Conservation (phyloP, 2,113 vertebrate species). For the Semnornis frantzii region DNA sequence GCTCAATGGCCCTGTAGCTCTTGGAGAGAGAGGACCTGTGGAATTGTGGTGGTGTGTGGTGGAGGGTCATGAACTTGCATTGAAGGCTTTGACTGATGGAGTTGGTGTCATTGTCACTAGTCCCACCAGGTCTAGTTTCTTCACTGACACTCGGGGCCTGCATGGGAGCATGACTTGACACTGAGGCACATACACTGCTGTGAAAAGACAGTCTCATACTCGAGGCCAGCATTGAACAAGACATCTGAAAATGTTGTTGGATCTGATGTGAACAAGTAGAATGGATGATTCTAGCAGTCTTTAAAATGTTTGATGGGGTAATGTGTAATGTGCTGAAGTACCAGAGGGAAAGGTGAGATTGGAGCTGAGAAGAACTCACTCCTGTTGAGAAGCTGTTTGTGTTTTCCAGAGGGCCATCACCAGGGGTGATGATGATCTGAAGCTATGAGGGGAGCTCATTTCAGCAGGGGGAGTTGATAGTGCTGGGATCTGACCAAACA, state of each 20-base stretch:
- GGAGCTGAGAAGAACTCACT: neutral
- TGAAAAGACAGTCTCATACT: neutral
- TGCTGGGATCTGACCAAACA: neutral
- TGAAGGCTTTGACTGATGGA: neutral
- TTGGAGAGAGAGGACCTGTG: neutral
- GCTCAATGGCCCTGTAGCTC: neutral
- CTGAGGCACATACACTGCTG: accelerated
- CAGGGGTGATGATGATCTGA: neutral
- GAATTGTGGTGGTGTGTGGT: neutral
- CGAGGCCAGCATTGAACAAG: neutral
- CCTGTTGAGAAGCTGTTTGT: neutral
- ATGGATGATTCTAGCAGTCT: neutral
- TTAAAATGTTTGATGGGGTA: neutral
- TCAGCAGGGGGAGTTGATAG: neutral
- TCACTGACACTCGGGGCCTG: neutral
- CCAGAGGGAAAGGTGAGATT: neutral
- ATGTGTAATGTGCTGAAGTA: accelerated
- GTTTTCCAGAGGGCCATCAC: neutral
- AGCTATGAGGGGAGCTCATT: neutral
- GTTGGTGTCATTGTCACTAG: too few relatives aligned
- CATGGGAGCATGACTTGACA: neutral
- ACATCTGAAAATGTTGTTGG: neutral
- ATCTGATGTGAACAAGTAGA: neutral
- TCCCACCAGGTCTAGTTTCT: neutral
- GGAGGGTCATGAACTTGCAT: neutral